Base-by-base conservation (phyloP, 2,888 invertebrate species). In the Temnothorax rugatulus region DNA sequence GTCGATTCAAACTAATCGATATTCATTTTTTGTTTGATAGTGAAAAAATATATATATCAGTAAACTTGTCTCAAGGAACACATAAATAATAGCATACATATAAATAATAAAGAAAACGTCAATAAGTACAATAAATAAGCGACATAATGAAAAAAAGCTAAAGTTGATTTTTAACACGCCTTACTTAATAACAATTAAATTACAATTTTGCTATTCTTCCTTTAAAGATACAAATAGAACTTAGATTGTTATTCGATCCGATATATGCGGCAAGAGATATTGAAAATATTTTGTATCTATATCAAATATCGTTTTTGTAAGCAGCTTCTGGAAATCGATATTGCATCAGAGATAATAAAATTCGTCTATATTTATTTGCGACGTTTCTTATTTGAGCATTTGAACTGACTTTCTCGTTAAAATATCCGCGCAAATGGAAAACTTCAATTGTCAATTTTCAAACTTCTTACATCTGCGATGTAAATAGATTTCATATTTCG, bases 91-190 rank as follows among this genome's bases (percentile, higher is more conserved):
- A 59, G 29, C 18, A 5, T 38, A 34, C 11, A 61, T 61, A 61
- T 61, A 61, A 61, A 61, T 61, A 61, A 34, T n/a, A 59, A 29
- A 29, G 29, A 59, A 63, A 63, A 63, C 11, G 9, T 64, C 9
- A 21, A 38, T 41, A 63, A 11, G 9, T 63, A 21, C 64, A 64
- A 64, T 41, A 21, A 64, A 64, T 64, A 64, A 34, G n/a, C 5
- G n/a, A 63, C 11, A 18, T n/a, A 34, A 38, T 34, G 15, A 63
- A 38, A 38, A n/a, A 38, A 34, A 34, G 18, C n/a, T 38, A 38
- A 38, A 63, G 1, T n/a, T 63, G 11, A 63, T 63, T 34, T 34
- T 61, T 11, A 7, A 59, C 7, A 61, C 7, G 34, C 34, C 18
- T 34, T 34, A 9, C 11, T 57, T 25, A 9, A 18, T 38, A 63